Evolutionary conservation across 1,140 invertebrate genomes (phyloP), one percentile per base, ranked within the genome.

Genomic region (Aphelenchoides fujianensis): DNA sequence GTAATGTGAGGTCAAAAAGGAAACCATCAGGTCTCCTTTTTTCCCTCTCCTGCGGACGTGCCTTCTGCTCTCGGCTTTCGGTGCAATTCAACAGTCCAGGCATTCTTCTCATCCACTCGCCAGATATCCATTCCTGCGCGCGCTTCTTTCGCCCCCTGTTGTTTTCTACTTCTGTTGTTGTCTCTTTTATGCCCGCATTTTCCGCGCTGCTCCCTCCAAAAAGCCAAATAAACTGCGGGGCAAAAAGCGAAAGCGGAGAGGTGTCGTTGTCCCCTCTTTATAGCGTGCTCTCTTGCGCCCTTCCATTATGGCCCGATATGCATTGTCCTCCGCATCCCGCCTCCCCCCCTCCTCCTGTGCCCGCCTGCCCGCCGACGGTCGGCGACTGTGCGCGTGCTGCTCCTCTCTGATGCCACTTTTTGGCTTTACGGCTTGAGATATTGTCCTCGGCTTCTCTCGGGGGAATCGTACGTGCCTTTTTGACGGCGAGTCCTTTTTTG

Each of bases 131-230:
- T 48, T 48, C 41, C 41, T 48, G 41, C 41, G 41, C 41, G 41
- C n/a, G n/a, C n/a, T n/a, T n/a, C n/a, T n/a, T 48, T 48, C 41
- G 23, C 23, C 12, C 41, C 41, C n/a, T n/a, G 41, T 48, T 48
- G 41, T 48, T 48, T 48, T 48, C 41, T 48, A 48, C 41, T 48
- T 48, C 41, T 48, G 41, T 48, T 48, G 41, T 48, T 48, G 41
- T 48, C 41, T 48, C 41, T 48, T n/a, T 48, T 48, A 48, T 48
- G 12, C 41, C 41, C 41, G 41, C 23, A 48, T 48, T 48, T 48
- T 48, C 41, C 41, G 23, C 23, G 41, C 41, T 48, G 12, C 41
- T 48, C 12, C 41, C n/a, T 48, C 23, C 23, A 48, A 48, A 48
- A 48, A 48, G 41, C 23, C 41, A 48, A 48, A 48, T 48, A 48